These are phyloP conservation scores for Tinamus guttatus DNA, from an alignment of 2,113 vertebrate genomes.

Conservation along the genomic window DNA sequence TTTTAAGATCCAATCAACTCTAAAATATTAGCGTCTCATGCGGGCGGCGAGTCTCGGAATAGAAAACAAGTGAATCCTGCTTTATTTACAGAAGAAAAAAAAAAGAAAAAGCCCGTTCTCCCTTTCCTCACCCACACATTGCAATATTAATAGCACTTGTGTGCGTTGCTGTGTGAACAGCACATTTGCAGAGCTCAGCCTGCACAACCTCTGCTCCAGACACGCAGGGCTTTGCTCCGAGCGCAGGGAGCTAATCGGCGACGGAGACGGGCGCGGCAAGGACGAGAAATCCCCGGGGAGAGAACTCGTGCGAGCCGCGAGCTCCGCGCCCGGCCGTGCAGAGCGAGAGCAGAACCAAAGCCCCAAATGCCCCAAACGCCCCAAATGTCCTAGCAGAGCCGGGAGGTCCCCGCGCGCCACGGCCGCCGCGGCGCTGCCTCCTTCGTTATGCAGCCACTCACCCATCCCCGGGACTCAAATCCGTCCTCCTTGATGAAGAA, in stretches of 20 bases:
- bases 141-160: slow-evolving; percentile 58
- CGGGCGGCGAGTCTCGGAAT: slow-evolving; percentile 40
- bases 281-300: not conserved
- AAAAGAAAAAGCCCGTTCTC: not conserved
- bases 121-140: slow-evolving; percentile 4
- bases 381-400: not conserved
- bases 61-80: slow-evolving; percentile 66
- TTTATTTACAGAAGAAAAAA: slow-evolving; percentile 49
- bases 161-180: not conserved
- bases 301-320: not conserved
- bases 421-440: not conserved
- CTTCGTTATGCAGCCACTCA: not conserved
- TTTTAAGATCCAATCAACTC: slow-evolving; percentile 78
- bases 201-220: not conserved
- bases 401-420: no score
- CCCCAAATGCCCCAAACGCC: not conserved
- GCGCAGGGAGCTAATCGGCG: rapidly evolving
- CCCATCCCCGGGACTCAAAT: slow-evolving; percentile 10
- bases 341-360: not conserved
- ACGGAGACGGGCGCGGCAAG: not conserved
- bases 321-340: no score
- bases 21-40: slow-evolving; percentile 71
- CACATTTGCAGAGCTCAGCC: not conserved
- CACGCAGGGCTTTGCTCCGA: not conserved
- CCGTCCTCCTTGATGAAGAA: slow-evolving; percentile 68